Evolutionary conservation across 2,888 invertebrate species (phyloP).

Genomic region (Coronaproctus castanopsis): DNA sequence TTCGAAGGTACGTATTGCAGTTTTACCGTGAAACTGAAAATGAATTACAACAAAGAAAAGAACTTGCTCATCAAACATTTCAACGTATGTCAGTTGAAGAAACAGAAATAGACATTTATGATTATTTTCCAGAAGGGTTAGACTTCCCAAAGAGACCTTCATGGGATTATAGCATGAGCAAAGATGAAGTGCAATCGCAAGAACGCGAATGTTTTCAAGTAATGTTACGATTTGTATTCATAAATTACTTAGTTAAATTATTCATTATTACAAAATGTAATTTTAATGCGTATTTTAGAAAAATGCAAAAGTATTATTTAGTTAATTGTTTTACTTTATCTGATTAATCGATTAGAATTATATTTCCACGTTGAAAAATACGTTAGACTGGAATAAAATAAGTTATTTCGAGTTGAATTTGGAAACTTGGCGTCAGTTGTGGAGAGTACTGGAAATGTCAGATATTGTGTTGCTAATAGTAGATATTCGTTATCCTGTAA

Average conservation of each 20-base stretch:
- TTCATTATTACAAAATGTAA: constrained; percentile 1
- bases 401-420: constrained; percentile 83
- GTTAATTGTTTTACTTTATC: too few species aligned
- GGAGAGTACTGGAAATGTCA: constrained; percentile 87
- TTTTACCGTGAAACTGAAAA: constrained; percentile 61
- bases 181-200: constrained; percentile 47
- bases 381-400: constrained; percentile 39
- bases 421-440: constrained; percentile 89
- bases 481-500: constrained; percentile 66
- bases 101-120: constrained; percentile 44
- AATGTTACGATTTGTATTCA: constrained; percentile 19
- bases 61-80: constrained; percentile 39
- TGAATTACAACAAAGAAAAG: constrained; percentile 46
- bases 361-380: constrained; percentile 40
- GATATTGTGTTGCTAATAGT: constrained; percentile 72
- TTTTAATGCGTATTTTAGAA: too few species aligned
- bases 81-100: constrained; percentile 35
- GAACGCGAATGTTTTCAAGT: constrained; percentile 70
- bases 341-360: too few species aligned
- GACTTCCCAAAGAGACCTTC: constrained; percentile 67
- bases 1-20: constrained; percentile 45
- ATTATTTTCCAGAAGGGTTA: constrained; percentile 45
- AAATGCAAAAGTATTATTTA: too few species aligned
- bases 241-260: not conserved
- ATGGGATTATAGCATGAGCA: constrained; percentile 60